Percentiles rank a stretch among this genome's conserved stretches.
These are phyloP conservation scores for Opisthograptis luteolata DNA, from an alignment of 2,888 invertebrate genomes.

Conservation along the genomic window DNA sequence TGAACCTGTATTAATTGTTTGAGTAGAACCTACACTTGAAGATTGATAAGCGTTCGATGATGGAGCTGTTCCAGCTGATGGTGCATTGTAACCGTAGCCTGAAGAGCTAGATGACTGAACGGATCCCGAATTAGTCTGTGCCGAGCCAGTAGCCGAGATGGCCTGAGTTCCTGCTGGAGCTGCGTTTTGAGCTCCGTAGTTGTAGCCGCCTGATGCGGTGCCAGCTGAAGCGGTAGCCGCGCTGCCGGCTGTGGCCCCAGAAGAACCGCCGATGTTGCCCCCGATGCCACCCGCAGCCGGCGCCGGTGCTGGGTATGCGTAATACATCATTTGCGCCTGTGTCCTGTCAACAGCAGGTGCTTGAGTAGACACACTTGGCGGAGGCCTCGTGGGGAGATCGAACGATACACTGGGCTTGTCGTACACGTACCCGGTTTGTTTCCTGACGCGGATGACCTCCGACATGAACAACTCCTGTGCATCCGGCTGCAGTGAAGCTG, in stretches of 20 bases:
- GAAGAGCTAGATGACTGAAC: slow-evolving; percentile 25
- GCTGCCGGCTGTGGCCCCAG: slow-evolving; percentile 36
- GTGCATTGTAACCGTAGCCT: slow-evolving; percentile 46
- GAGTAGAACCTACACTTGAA: slow-evolving; percentile 13
- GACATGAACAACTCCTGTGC: slow-evolving; percentile 32
- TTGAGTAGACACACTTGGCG: slow-evolving; percentile 61
- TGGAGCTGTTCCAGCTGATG: slow-evolving; percentile 17
- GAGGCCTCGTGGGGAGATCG: slow-evolving; percentile 62
- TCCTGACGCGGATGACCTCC: slow-evolving; percentile 52
- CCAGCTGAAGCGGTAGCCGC: slow-evolving; percentile 22
- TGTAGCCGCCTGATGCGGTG: slow-evolving; percentile 43
- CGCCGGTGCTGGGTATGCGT: slow-evolving; percentile 66
- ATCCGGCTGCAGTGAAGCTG: slow-evolving; percentile 12
- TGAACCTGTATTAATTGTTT: slow-evolving; percentile 20
- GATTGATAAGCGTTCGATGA: slow-evolving; percentile 13
- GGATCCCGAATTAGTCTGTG: slow-evolving; percentile 21
- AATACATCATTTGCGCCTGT: slow-evolving; percentile 73
- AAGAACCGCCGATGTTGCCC: slow-evolving; percentile 53
- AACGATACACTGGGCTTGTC: slow-evolving; percentile 71
- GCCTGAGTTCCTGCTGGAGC: slow-evolving; percentile 27
- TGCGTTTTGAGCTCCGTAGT: slow-evolving; percentile 42
- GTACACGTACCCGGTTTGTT: slow-evolving; percentile 77
- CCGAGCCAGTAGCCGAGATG: slow-evolving; percentile 9
- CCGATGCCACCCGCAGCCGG: slow-evolving; percentile 48
- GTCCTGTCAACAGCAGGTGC: slow-evolving; percentile 69